phyloP scores from a whole-genome alignment of 2,113 vertebrate species.

The Hyaena hyaena region DNA sequence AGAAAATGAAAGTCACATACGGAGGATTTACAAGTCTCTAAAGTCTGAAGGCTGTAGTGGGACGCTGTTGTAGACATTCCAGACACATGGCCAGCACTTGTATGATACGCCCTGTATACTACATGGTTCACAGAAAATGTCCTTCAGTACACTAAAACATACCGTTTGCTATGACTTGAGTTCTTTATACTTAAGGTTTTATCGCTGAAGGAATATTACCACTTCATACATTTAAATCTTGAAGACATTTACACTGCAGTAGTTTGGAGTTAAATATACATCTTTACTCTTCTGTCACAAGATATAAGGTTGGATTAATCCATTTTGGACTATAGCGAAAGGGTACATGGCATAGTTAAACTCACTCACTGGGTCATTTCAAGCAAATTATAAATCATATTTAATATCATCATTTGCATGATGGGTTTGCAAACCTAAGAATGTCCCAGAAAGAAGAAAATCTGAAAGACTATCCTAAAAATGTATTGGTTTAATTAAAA shows the following conservation, averaged over 20 bases:
- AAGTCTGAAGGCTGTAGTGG: neutral
- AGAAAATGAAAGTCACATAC: conserved; percentile 57
- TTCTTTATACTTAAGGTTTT: conserved; percentile 51
- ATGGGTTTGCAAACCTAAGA: neutral
- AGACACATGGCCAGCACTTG: neutral
- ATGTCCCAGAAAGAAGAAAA: conserved; percentile 26
- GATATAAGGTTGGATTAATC: neutral
- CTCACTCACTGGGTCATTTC: conserved; percentile 15
- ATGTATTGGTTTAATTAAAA: neutral
- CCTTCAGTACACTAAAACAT: conserved; percentile 40
- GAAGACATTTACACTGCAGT: conserved; percentile 24
- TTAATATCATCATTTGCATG: neutral
- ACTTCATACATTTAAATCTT: conserved; percentile 47
- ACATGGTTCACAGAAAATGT: conserved; percentile 11
- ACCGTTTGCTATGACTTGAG: conserved; percentile 23
- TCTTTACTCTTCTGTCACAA: conserved; percentile 16
- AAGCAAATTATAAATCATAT: neutral
- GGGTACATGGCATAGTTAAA: neutral
- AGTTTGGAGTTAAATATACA: neutral
- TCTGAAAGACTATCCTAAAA: neutral
- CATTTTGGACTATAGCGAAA: neutral
- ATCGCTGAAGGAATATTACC: conserved; percentile 17
- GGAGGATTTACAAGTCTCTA: conserved; percentile 63
- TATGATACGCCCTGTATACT: neutral
- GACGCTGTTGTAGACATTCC: neutral